Conservation (phyloP, 2,888 invertebrate species). For the Cerastis leucographa region DNA sequence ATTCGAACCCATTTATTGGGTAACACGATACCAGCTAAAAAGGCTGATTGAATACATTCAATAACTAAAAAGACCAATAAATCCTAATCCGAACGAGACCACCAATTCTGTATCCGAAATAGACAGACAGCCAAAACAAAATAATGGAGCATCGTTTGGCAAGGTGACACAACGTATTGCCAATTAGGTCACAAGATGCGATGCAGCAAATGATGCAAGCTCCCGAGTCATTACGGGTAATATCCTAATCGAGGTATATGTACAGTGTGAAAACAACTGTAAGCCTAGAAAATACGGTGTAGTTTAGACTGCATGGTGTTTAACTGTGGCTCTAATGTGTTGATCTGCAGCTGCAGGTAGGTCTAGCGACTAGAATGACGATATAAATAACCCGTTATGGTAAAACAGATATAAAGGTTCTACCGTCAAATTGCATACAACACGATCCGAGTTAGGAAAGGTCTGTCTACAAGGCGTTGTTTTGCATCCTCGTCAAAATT, state of each 20-base stretch:
- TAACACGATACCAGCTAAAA: not conserved
- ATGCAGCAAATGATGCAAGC: conserved; percentile 56
- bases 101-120: not conserved
- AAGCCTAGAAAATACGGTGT: conserved; percentile 18
- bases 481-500: too few relatives aligned
- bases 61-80: not conserved
- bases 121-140: conserved; percentile 15
- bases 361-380: conserved; percentile 14
- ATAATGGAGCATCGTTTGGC: conserved; percentile 49
- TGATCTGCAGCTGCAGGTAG: conserved; percentile 8
- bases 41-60: not conserved
- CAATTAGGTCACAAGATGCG: conserved; percentile 60
- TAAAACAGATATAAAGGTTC: not conserved
- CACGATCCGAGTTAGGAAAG: not conserved
- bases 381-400: conserved; percentile 30
- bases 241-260: conserved; percentile 55
- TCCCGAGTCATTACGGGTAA: conserved; percentile 52
- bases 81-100: not conserved
- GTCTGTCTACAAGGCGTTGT: too few relatives aligned
- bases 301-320: conserved; percentile 14
- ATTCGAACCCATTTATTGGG: not conserved
- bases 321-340: conserved; percentile 5
- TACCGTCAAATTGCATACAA: not conserved
- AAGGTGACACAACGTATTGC: conserved; percentile 57
- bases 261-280: conserved; percentile 38